These are phyloP conservation scores for Prostheceraeus crozeri DNA, from an alignment of 2,888 invertebrate species.

Conservation along the genomic window DNA sequence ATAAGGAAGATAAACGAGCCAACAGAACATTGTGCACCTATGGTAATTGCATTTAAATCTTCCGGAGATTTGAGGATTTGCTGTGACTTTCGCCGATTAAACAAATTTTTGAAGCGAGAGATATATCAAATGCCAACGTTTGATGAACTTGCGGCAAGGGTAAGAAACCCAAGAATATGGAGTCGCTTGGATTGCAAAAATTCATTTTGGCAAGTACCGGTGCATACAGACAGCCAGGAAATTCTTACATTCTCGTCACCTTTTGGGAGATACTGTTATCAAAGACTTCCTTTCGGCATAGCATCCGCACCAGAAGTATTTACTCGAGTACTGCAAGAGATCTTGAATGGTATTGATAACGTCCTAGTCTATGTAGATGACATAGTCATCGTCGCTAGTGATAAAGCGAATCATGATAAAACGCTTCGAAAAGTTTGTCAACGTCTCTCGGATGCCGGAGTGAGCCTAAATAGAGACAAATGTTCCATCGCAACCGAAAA, in stretches of 20 bases:
- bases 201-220: constrained; percentile 6
- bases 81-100: constrained; percentile 1
- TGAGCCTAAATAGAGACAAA: constrained; percentile 10
- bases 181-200: background rate
- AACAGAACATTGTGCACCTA: constrained; percentile 11
- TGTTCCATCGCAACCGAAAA: background rate
- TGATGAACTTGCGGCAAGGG: constrained; percentile 6
- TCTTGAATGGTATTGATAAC: constrained; percentile 2
- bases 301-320: constrained; percentile 1
- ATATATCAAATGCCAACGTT: constrained; percentile 14
- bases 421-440: background rate
- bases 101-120: background rate
- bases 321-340: background rate
- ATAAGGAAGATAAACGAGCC: constrained; percentile 13
- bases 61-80: constrained; percentile 20
- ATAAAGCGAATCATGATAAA: background rate
- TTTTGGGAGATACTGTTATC: constrained; percentile 15
- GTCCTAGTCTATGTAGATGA: constrained; percentile 14
- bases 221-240: background rate
- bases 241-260: constrained; percentile 1
- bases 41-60: constrained; percentile 6
- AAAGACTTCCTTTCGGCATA: constrained; percentile 5
- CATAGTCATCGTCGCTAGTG: background rate
- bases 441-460: background rate
- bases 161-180: background rate